Base-by-base conservation (phyloP, 2,797 vertebrate genomes). In the Leuciscus waleckii region DNA sequence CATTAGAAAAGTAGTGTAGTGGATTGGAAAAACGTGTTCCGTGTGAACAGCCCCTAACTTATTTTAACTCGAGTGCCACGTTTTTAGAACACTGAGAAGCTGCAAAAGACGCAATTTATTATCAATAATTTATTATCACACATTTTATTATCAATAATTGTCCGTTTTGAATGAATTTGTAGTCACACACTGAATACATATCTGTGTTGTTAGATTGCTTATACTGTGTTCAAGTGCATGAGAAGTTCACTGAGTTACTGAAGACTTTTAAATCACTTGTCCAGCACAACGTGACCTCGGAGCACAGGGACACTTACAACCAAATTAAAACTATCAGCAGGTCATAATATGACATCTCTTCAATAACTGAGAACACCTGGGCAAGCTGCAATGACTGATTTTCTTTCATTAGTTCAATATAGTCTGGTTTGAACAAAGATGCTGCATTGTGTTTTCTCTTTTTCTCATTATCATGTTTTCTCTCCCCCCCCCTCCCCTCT, bases 301-400 rank as follows among this genome's bases (percentile, higher is more conserved):
- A 83, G 86, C 58, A 68, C 70, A 85, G 80, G 69, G 77, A 6
- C 80, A 76, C 86, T 90, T 69, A 71, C 75, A 76, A 37, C 58
- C 85, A 56, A 88, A 89, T 89, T 85, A 87, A 89, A 84, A 76
- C 68, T 41, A 87, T 89, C 83, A 83, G 73, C 56, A 67, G 70
- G 78, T 87, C 86, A 78, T 88, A 89, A 88, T 84, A 86, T 81
- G 81, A 86, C 86, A 84, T 85, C 58, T 87, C 88, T 80, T 88
- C 63, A 85, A 84, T 89, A 88, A 89, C 89, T 87, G 87, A 89
- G 77, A 78, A 61, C 78, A 70, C 29, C 61, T 70, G 76, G 75
- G 37, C 26, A 37, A 67, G 67, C 76, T 9, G 77, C 73, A 77
- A 63, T 69, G 43, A 14, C 67, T 87, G 88, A 85, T 86, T 88